Evolutionary conservation across 2,888 invertebrate species (phyloP), one percentile per base, ranked within the genome.

Genomic region (Falcaria lacertinaria): DNA sequence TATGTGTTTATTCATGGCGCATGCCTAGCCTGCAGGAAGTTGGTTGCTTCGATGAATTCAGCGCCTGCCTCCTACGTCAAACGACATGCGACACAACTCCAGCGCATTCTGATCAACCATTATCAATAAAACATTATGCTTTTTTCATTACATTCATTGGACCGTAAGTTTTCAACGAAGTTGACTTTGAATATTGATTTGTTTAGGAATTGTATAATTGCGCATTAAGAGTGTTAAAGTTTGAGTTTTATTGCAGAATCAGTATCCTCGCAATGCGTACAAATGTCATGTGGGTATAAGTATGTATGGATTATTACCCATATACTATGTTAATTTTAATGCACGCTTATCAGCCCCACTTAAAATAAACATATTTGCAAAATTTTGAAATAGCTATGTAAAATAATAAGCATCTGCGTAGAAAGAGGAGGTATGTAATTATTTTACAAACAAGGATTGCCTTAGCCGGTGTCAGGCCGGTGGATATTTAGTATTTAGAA

Each of bases 1-100:
- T 60, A 69, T 67, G 75, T 78, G 74, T 80, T 76, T 83, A 83
- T 82, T 80, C 80, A 83, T 74, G 69, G 66, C 74, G 60, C 74
- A 80, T 67, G 74, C 70, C 58, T 66, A 59, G 62, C 65, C 75
- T 72, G 67, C 84, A 84, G 85, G 85, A 87, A 82, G 80, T 76
- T 68, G 49, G 72, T 61, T 67, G 67, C 60, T 85, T 85, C 86
- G 71, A 51, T 74, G 85, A 86, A 86, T 77, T 69, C 64, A 64
- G 50, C 56, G 62, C 54, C 50, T 50, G 57, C 54, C 50, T 50
- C 56, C 65, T 64, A 64, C 64, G 62, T 64, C 69, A 69, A 60
- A 60, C 69, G 67, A 74, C 72, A 74, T 69, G 70, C 66, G 69
- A 79, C 69, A 74, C 69, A 66, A 57, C 60, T 33, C 45, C 49